A percentile compares a stretch with the other conserved stretches of the same genome.
Conservation (phyloP, 23 tunicate species). For the Ciona savignyi region DNA sequence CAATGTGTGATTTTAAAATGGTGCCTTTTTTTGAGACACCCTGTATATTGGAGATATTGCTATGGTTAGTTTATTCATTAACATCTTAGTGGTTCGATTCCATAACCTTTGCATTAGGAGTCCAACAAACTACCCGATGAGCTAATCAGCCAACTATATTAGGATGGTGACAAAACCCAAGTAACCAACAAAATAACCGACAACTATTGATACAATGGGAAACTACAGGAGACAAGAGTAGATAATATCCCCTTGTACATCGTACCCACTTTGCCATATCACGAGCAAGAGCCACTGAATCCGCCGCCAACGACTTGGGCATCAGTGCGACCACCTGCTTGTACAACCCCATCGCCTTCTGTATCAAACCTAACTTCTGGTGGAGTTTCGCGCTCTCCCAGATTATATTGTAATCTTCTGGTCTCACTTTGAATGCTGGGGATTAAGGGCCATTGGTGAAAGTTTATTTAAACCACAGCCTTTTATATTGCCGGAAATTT, state of each 20-base stretch:
- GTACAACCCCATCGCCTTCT: constrained; percentile 33
- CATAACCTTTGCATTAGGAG: too few relatives aligned
- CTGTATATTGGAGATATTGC: too few relatives aligned
- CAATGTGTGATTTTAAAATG: too few relatives aligned
- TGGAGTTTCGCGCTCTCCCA: constrained; percentile 36
- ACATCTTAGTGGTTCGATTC: too few relatives aligned
- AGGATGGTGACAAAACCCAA: neutral
- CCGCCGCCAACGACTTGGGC: constrained; percentile 54
- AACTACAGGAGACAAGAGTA: too few relatives aligned
- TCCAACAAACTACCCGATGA: too few relatives aligned
- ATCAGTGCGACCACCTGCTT: constrained; percentile 36
- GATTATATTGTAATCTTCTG: constrained; percentile 33
- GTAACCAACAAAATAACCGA: neutral
- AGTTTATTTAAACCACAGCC: too few relatives aligned
- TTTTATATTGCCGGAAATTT: too few relatives aligned
- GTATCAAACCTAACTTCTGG: constrained; percentile 29
- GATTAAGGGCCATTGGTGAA: too few relatives aligned
- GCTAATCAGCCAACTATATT: neutral
- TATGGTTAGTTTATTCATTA: too few relatives aligned
- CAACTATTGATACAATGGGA: neutral
- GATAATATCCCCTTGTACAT: too few relatives aligned
- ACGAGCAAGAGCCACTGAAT: constrained; percentile 40
- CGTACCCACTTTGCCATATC: constrained; percentile 22
- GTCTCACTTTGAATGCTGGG: constrained; percentile 32
- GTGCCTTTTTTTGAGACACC: too few relatives aligned